Base-by-base conservation (phyloP, 1,140 invertebrate genomes). In the Drosophila littoralis region DNA sequence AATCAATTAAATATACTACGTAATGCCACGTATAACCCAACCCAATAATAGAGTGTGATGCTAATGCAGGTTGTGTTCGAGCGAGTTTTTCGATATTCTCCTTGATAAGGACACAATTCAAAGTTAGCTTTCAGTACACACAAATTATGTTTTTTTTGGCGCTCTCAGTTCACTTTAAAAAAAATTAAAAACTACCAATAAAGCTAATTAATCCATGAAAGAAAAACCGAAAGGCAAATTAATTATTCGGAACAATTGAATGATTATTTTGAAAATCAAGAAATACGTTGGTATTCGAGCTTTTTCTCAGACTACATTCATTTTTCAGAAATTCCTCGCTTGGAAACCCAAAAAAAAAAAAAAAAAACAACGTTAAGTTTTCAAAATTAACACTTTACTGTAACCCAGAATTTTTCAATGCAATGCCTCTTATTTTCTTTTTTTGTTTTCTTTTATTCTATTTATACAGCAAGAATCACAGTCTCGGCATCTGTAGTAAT, bases 391-490 rank as follows among this genome's bases (percentile, higher is more conserved):
- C 66, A 42, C 35, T 65, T 52, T 15, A 36, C 51, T 52, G 7
- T 52, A 67, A 40, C n/a, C 9, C 42, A 42, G n/a, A 66, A 50
- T 10, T n/a, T 40, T 51, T 58, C 51, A 52, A 48, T 33, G 63
- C 51, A 22, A 64, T 43, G 0, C 22, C 22, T 59, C 57, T 77
- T 42, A 70, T 32, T 63, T 43, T 73, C 50, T 76, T 54, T 59
- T 61, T 66, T n/a, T 61, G 58, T 60, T 79, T 60, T 57, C 61
- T 72, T 75, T 75, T 43, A 60, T 88, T 63, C 68, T 61, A 64
- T 72, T 75, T 51, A 69, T 64, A 79, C 80, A 88, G 83, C 83
- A 88, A 80, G 65, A 83, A 52, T 74, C 55, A 63, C 74, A 84
- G 40, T 38, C 50, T 7, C 69, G 75, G 46, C 83, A 89, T 77